Evolutionary conservation across 2,797 vertebrate genomes (phyloP).

Genomic region (Enteromius viviparus): DNA sequence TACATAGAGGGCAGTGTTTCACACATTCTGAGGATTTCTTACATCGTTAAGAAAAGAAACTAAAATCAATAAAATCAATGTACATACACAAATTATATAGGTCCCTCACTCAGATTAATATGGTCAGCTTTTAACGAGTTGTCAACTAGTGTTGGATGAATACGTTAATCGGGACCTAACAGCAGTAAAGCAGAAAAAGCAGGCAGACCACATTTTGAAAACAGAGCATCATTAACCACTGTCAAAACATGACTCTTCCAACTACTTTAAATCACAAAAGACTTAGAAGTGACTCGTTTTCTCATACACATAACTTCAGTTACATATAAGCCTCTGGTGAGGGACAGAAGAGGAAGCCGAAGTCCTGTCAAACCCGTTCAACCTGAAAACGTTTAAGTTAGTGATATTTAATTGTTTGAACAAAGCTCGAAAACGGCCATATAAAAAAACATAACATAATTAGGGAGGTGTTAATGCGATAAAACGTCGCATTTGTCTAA

Average conservation of each 20-base stretch:
- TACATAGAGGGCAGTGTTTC: conserved; percentile 23
- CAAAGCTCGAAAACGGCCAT: background rate
- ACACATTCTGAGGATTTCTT: background rate
- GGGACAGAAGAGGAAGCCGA: conserved; percentile 25
- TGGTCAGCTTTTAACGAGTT: background rate
- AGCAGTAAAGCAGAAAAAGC: background rate
- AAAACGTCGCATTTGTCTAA: background rate
- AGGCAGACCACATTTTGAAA: background rate
- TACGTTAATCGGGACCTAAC: background rate
- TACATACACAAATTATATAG: background rate
- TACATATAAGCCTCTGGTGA: background rate
- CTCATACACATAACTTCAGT: conserved; percentile 5
- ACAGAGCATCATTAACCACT: background rate
- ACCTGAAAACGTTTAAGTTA: conserved; percentile 60
- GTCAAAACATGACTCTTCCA: background rate
- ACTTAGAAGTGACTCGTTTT: background rate
- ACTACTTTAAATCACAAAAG: conserved; percentile 5
- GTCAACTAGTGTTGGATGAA: background rate
- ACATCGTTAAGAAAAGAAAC: background rate
- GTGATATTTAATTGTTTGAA: background rate
- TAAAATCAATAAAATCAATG: background rate
- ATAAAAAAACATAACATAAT: background rate
- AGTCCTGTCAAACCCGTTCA: conserved; percentile 50
- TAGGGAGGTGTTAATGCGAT: background rate
- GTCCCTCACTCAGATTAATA: background rate